These are phyloP conservation scores for Podarcis muralis DNA, from an alignment of 2,113 vertebrate species.

Conservation along the genomic window DNA sequence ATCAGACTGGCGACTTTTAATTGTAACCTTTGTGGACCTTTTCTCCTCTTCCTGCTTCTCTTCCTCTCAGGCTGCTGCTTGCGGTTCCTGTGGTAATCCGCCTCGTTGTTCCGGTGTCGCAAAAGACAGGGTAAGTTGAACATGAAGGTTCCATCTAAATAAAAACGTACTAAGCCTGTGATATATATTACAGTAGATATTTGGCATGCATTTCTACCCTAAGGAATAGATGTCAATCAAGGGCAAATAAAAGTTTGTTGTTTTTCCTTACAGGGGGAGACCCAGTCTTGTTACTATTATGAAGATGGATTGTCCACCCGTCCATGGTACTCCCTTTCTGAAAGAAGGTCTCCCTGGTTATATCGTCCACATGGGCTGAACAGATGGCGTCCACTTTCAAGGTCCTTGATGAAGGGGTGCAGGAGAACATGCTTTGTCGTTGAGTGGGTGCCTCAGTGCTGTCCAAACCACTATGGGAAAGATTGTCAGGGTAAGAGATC, in stretches of 20 bases:
- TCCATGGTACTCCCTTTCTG: background rate
- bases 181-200: too few relatives aligned
- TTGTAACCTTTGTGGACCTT: background rate
- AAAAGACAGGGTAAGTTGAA: conserved; percentile 64
- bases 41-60: conserved; percentile 13
- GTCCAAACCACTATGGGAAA: conserved; percentile 87
- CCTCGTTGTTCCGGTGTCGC: conserved; percentile 71
- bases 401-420: conserved; percentile 71
- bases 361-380: rapidly evolving
- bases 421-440: conserved; percentile 73
- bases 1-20: background rate
- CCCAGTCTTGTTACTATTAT: conserved; percentile 42
- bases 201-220: background rate
- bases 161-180: too few relatives aligned
- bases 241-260: conserved; percentile 9
- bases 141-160: background rate
- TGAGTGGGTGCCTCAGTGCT: conserved; percentile 85
- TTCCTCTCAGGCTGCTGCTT: conserved; percentile 60
- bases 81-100: conserved; percentile 68
- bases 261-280: conserved; percentile 68
- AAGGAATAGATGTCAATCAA: background rate
- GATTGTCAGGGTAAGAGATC: conserved; percentile 84
- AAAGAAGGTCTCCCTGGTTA: background rate
- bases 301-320: background rate
- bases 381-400: background rate